Base-by-base conservation (phyloP, 2,888 invertebrate genomes). In the Pammene fasciana region DNA sequence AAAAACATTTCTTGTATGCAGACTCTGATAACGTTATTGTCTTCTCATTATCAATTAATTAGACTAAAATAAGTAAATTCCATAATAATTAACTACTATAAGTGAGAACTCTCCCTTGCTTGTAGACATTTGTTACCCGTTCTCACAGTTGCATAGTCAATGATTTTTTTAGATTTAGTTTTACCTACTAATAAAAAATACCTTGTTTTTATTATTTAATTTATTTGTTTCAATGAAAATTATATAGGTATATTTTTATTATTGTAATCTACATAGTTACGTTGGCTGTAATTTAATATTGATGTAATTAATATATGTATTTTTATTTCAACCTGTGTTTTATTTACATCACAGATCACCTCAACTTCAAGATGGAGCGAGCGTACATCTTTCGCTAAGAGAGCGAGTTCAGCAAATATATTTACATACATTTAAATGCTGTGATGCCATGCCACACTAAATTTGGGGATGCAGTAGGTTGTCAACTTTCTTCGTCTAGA, bases 291-390 rank as follows among this genome's bases (percentile, higher is more conserved):
- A 90, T 91, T 92, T 90, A 92, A 93, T 89, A 92, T 92, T 89
- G 89, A 92, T 92, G 92, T 93, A 90, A 92, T 90, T 92, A 93
- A 93, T 93, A 93, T 92, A 93, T 93, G 93, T 93, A 93, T 93
- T 93, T 93, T 93, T 93, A 93, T 93, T 93, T 93, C 91, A 84
- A 80, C 74, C 67, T 79, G 76, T 78, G 75, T 86, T 90, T 90
- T 84, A 84, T 86, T 68, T 11, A 43, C 26, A 14, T 56, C 26
- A 7, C 9, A 38, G 7, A 9, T 38, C 8, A 7, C 38, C 9
- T 38, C 9, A 7, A 38, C 38, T 38, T 5, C 7, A 38, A 38
- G 38, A 9, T 38, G 6, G 26, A 26, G n/a, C n/a, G n/a, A n/a
- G n/a, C n/a, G n/a, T n/a, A n/a, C n/a, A n/a, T n/a, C n/a, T n/a